A percentile compares a stretch with the other conserved stretches of the same genome.
These are phyloP conservation scores for Champsocephalus esox DNA, from an alignment of 2,797 vertebrate species.

Conservation along the genomic window DNA sequence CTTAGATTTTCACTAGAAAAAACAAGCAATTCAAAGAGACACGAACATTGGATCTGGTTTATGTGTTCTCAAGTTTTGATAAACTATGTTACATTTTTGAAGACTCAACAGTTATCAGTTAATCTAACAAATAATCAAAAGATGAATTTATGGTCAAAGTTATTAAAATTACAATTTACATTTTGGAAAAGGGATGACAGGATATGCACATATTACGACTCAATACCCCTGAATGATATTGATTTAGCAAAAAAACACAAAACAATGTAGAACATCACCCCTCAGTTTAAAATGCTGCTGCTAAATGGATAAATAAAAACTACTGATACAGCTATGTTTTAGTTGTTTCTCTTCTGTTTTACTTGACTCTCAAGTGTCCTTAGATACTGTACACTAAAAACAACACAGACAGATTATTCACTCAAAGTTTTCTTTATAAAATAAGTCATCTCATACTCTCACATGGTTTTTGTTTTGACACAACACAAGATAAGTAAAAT, in stretches of 20 bases:
- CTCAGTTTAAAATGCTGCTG: too few species aligned
- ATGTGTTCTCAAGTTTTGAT: neutral
- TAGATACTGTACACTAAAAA: neutral
- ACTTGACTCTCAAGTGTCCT: neutral
- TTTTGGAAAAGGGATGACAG: neutral
- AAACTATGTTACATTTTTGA: neutral
- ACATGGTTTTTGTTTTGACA: conserved; percentile 68
- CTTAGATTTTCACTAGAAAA: too few species aligned
- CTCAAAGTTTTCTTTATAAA: conserved; percentile 81
- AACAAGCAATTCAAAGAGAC: too few species aligned
- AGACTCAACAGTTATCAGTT: neutral
- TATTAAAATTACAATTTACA: neutral
- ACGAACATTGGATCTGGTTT: too few species aligned
- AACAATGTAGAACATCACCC: neutral
- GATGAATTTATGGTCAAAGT: neutral
- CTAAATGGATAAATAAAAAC: too few species aligned
- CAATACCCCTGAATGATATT: neutral
- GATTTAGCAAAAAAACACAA: too few species aligned
- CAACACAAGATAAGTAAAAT: conserved; percentile 71
- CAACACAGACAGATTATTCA: conserved; percentile 49
- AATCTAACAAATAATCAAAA: neutral
- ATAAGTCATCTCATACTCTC: conserved; percentile 71
- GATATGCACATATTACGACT: too few species aligned
- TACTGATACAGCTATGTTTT: neutral
- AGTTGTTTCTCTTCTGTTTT: neutral